phyloP scores from a whole-genome alignment of 2,113 vertebrate species.

The Tapirus terrestris region DNA sequence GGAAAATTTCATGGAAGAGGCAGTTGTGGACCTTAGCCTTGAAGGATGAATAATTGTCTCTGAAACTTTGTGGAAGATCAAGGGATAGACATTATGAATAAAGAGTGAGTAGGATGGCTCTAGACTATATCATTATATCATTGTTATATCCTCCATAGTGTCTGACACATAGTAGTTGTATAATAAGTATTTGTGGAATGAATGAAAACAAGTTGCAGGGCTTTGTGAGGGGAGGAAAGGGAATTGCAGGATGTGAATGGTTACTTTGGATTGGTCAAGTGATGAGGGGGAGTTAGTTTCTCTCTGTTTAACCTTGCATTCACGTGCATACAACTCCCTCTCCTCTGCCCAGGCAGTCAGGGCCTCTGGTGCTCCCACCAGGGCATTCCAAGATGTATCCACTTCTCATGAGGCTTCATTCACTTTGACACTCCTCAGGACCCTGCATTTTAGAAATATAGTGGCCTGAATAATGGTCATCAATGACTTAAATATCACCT shows the following conservation, averaged over 20 bases:
- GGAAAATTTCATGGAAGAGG: neutral
- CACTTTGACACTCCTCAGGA: neutral
- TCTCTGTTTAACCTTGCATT: neutral
- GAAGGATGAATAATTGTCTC: neutral
- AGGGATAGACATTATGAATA: neutral
- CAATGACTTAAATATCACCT: neutral
- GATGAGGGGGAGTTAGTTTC: neutral
- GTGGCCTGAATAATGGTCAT: neutral
- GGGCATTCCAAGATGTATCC: neutral
- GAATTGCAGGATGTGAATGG: neutral
- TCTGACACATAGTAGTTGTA: neutral
- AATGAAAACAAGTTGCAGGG: neutral
- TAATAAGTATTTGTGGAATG: neutral
- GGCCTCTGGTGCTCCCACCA: neutral
- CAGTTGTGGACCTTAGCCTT: neutral
- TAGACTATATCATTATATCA: neutral
- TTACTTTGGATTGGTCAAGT: neutral
- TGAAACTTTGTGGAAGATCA: neutral
- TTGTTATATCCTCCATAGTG: neutral
- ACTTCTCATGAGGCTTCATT: neutral
- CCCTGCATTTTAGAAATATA: neutral
- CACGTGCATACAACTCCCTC: neutral
- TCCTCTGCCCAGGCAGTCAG: neutral
- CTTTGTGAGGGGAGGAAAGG: neutral
- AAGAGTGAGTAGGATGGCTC: neutral